Base-by-base conservation (phyloP, 2,797 vertebrate species). In the Sternotherus odoratus region DNA sequence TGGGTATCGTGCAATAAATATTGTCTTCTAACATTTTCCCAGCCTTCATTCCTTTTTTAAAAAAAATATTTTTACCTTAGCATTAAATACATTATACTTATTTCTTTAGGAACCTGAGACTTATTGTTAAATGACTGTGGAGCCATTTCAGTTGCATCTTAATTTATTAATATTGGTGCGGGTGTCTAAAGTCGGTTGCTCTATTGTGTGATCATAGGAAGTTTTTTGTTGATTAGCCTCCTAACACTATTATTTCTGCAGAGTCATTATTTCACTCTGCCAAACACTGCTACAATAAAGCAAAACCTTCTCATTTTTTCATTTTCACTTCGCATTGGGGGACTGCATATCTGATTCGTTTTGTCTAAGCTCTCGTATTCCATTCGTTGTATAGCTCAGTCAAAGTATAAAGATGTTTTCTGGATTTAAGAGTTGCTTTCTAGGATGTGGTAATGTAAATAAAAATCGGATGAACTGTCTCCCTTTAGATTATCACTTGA, bases 71-170 rank as follows among this genome's bases (percentile, higher is more conserved):
- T 95, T 90, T 92, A 88, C 5, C 2, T 94, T 93, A 92, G 84
- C 75, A 74, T 92, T 92, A 96, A 94, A 96, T 30, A 94, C 78
- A 85, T 91, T 83, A 72, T 83, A 78, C 5, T 81, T 33, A 66
- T 96, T 95, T 95, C 51, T 93, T 36, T 33, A 36, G 92, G 69
- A 94, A 77, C 77, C 77, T 77, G 94, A 82, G 94, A 95, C 94
- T 95, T 0, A 0, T 80, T 92, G 80, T 80, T 93, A 97, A 96
- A 92, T 88, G 88, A 88, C 91, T 79, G 56, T 54, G 92, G 91
- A 95, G 90, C 91, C 94, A 79, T 95, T 96, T 92, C 46, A 88
- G 85, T 91, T 93, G 89, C 85, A 91, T 94, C 75, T 91, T 93
- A 95, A 95, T 96, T 92, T 87, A 94, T 96, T 95, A 94, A 82